Base-by-base conservation (phyloP, 2,113 vertebrate species). In the Nothoprocta perdicaria region DNA sequence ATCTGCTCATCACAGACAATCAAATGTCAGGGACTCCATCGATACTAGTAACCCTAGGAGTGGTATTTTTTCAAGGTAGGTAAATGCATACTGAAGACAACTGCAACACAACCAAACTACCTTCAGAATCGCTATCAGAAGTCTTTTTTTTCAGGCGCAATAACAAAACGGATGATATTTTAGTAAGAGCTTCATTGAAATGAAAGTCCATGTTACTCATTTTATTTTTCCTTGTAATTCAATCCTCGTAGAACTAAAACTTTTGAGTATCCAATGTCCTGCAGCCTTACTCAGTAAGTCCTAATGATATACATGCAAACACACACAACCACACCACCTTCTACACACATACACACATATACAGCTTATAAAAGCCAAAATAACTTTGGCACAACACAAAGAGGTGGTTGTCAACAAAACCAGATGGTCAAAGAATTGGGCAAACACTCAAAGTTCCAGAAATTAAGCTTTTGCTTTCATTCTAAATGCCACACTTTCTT, bases 401-500 rank as follows among this genome's bases (percentile, higher is more conserved):
- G 97, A 97, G 96, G 97, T 98, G 97, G 97, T 91, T 98, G 97
- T 97, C 97, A 98, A 98, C 97, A 98, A 95, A 97, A 97, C 96
- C 98, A 98, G 98, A 98, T 98, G 98, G 98, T 97, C 97, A 97
- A 97, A 98, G 97, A 97, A 98, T 97, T 97, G 97, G 98, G 97
- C 98, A 98, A 97, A 98, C 97, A 97, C 95, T 94, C 97, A 96
- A 96, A 96, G 96, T 97, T 98, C 97, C 97, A 97, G 97, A 97
- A 98, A 98, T 52, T 92, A 97, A 97, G 96, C 87, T 95, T 95
- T 94, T 96, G 97, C 89, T 97, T 97, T 95, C 95, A 93, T 97
- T 97, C 95, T 97, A 98, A 98, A 98, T 97, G 97, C 97, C 98
- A 97, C 97, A 92, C 97, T 97, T 98, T 82, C 96, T 97, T 97